Conservation (phyloP, 2,113 vertebrate genomes). For the Amblyopsis rosae region DNA sequence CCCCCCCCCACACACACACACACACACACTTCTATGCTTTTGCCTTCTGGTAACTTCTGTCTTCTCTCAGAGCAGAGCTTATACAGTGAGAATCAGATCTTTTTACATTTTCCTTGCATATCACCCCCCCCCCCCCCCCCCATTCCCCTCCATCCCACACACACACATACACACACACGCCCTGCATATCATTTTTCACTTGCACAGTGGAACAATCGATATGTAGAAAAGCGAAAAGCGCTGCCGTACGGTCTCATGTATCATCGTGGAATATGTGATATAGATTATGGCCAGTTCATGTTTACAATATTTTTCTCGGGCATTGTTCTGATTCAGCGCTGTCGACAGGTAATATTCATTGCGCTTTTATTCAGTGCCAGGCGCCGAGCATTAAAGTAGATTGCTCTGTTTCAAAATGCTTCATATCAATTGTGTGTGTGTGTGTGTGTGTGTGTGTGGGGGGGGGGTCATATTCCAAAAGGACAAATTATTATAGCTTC, state of each 20-base stretch:
- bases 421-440: background rate
- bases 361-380: conserved; percentile 17
- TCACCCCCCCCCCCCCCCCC: conserved; percentile 37
- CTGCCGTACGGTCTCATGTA: conserved; percentile 54
- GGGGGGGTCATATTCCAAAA: background rate
- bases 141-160: background rate
- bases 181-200: conserved; percentile 73
- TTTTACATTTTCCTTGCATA: conserved; percentile 72
- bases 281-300: conserved; percentile 72
- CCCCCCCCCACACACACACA: conserved; percentile 33
- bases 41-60: conserved; percentile 74
- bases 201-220: conserved; percentile 62
- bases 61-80: conserved; percentile 34
- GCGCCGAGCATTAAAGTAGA: background rate
- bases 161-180: conserved; percentile 1
- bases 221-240: conserved; percentile 71
- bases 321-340: conserved; percentile 1
- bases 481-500: background rate
- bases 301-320: conserved; percentile 70
- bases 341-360: conserved; percentile 5
- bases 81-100: conserved; percentile 67
- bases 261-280: conserved; percentile 69
- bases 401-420: background rate
- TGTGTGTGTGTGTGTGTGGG: no score
- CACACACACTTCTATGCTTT: conserved; percentile 42